Base-by-base conservation (phyloP, 2,888 invertebrate species). In the Dorcus parallelipipedus region DNA sequence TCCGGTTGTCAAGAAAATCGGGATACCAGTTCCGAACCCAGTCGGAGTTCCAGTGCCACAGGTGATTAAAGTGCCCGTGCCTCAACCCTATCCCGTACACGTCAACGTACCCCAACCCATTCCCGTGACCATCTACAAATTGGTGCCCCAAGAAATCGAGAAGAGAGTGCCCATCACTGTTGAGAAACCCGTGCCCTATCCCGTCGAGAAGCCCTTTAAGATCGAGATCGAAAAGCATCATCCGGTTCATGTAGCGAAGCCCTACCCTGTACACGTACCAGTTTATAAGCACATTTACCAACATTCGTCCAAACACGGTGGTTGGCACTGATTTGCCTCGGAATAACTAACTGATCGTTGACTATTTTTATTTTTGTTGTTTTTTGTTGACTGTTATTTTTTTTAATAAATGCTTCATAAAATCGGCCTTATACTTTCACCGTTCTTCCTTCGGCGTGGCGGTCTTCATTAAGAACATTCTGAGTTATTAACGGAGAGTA, bases 181-280 rank as follows among this genome's bases (percentile, higher is more conserved):
- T 3, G 89, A 89, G 71, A 88, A 87, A 70, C 86, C 87, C 17
- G 84, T 86, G 14, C 86, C 86, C 26, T 86, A 88, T 69, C 87
- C 87, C 66, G 84, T 90, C 2, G 87, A 88, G 71, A 88, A 85
- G 71, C 90, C 89, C 3, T 89, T 88, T 82, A 88, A 89, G 66
- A 87, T 90, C 5, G 86, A 87, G 75, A 87, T 90, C 38, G 85
- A 89, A 64, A 90, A 88, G 79, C 88, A 84, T 72, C 87, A 89
- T 49, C 86, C 86, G 72, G 84, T 89, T 47, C 69, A 76, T 60
- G 69, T 77, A 14, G 85, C 86, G 68, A 87, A 87, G 73, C 89
- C 89, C 5, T 89, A 89, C 78, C 87, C 88, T 55, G 89, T 89
- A 66, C 89, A 89, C 66, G 84, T 86, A 7, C 88, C 88, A 42